Percentiles rank a stretch among this genome's conserved stretches.
Evolutionary conservation across 2,113 vertebrate species (phyloP).

Genomic region (Poeciliopsis retropinna): DNA sequence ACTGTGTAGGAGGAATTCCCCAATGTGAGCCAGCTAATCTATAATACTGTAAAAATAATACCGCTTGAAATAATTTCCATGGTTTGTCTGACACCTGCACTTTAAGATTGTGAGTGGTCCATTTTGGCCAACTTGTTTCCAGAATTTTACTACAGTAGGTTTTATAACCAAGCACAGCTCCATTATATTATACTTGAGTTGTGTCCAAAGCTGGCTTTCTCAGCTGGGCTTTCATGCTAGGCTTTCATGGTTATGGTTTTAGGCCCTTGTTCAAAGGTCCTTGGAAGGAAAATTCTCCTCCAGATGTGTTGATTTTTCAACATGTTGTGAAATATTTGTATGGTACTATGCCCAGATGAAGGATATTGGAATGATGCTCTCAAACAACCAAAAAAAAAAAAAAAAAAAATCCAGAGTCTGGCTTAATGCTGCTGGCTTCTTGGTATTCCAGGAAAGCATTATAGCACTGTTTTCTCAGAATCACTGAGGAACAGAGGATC

Average conservation of each 20-base stretch:
- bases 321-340: constrained; percentile 50
- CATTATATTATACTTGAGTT: constrained; percentile 38
- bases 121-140: constrained; percentile 7
- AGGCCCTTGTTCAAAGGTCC: constrained; percentile 41
- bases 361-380: constrained; percentile 45
- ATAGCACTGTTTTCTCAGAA: constrained; percentile 63
- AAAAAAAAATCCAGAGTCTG: constrained; percentile 29
- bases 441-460: constrained; percentile 67
- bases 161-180: constrained; percentile 23
- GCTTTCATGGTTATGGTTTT: constrained; percentile 46
- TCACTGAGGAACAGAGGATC: constrained; percentile 46
- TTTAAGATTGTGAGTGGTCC: constrained; percentile 12
- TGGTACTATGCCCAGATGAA: constrained; percentile 42
- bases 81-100: background rate
- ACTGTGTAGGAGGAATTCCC: too few species aligned
- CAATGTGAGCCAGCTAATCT: too few species aligned
- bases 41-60: too few species aligned
- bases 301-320: constrained; percentile 38
- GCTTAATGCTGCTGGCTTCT: constrained; percentile 41
- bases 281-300: constrained; percentile 45
- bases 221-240: constrained; percentile 32
- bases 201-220: constrained; percentile 53
- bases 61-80: too few species aligned
- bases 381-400: constrained; percentile 6
- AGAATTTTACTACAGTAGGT: background rate